phyloP scores from a whole-genome alignment of 2,888 invertebrate genomes.

The Panzeria rudis region DNA sequence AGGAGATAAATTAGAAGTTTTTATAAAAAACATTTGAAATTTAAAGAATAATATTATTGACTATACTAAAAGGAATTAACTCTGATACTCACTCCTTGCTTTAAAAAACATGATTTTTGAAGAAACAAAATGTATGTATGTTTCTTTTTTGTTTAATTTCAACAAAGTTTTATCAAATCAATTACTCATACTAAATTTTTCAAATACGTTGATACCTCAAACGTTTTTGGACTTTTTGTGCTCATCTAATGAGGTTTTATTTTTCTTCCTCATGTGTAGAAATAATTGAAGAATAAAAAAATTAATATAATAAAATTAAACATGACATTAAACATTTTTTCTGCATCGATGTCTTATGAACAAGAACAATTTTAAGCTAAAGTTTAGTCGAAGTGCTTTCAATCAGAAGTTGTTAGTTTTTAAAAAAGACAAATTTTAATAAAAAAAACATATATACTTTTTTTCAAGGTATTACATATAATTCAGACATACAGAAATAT shows the following conservation, averaged over 20 bases:
- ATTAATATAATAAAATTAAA: not conserved
- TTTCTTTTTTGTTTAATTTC: not conserved
- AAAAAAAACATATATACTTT: not conserved
- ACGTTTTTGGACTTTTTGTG: slow-evolving; percentile 6
- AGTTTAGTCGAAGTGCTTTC: not conserved
- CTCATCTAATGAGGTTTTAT: not conserved
- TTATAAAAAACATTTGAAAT: too few species aligned
- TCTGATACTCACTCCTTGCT: too few species aligned
- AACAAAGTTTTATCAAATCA: slow-evolving; percentile 74
- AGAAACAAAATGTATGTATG: too few species aligned
- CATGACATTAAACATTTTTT: not conserved
- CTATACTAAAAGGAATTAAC: too few species aligned
- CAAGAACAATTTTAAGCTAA: not conserved
- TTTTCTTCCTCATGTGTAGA: not conserved
- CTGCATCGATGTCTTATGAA: not conserved
- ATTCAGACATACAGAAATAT: not conserved
- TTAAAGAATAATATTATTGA: too few species aligned
- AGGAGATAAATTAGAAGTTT: too few species aligned
- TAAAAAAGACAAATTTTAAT: not conserved
- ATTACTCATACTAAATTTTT: slow-evolving; percentile 74
- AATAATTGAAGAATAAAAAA: slow-evolving; percentile 15
- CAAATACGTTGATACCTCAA: slow-evolving; percentile 11
- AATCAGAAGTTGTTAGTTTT: not conserved
- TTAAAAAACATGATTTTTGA: too few species aligned
- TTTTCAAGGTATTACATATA: not conserved